A percentile compares a stretch with the other conserved stretches of the same genome.
Conservation (phyloP, 2,888 invertebrate species). For the Heliconius ethilla region DNA sequence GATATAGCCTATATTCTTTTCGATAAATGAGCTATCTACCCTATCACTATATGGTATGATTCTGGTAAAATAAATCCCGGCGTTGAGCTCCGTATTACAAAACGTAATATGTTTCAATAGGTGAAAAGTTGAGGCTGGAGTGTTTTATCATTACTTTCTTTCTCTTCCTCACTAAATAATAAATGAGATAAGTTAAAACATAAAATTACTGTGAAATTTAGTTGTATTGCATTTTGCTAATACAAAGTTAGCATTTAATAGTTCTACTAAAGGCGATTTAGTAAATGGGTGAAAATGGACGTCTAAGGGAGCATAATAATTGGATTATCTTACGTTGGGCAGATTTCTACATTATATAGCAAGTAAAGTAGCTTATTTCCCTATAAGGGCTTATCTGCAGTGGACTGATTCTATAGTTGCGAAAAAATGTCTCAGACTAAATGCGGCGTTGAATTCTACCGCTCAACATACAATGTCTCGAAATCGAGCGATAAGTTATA, state of each 20-base stretch:
- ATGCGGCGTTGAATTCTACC: neutral
- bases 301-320: constrained; percentile 14
- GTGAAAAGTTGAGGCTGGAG: neutral
- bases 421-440: neutral
- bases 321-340: constrained; percentile 5
- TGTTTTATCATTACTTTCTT: neutral
- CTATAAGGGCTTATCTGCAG: too few relatives aligned
- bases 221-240: neutral
- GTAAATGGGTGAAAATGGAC: constrained; percentile 23
- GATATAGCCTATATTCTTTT: too few relatives aligned
- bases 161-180: neutral
- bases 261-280: constrained; percentile 9
- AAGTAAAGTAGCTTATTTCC: too few relatives aligned
- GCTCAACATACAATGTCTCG: neutral
- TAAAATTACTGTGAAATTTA: neutral
- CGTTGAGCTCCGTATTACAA: neutral
- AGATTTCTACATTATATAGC: too few relatives aligned
- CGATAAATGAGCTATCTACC: too few relatives aligned
- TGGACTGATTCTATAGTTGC: neutral
- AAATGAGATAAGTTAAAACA: neutral
- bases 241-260: neutral
- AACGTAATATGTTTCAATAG: neutral
- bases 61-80: too few relatives aligned
- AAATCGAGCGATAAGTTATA: neutral
- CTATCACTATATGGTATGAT: too few relatives aligned